Evolutionary conservation across 30 jellyfish, hydroid and myxozoan species (phyloP).

Genomic region (Hydractinia symbiolongicarpus): DNA sequence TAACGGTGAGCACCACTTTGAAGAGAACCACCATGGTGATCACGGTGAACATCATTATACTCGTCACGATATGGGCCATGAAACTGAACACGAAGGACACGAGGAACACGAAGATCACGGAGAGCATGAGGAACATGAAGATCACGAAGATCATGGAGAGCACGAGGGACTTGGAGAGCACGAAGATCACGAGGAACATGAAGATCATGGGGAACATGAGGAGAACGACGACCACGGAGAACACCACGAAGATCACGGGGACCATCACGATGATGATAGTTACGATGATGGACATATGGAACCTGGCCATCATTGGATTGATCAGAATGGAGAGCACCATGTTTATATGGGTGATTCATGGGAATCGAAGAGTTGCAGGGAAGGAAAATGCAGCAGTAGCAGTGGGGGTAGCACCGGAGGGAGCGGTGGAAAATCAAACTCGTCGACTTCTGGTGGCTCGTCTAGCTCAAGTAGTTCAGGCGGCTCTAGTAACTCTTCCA

Average conservation of each 20-base stretch:
- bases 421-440: not conserved
- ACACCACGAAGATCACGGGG: conserved; percentile 9
- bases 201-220: conserved; percentile 15
- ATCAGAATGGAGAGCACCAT: not conserved
- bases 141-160: conserved; percentile 5
- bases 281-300: not conserved
- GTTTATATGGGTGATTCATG: conserved; percentile 1
- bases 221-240: conserved; percentile 9
- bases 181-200: not conserved
- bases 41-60: not conserved
- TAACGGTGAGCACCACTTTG: too few relatives aligned
- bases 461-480: too few relatives aligned
- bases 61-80: conserved; percentile 7
- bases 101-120: conserved; percentile 1
- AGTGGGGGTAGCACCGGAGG: not conserved
- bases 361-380: not conserved
- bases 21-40: too few relatives aligned
- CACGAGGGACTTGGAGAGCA: conserved; percentile 12
- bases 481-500: too few relatives aligned
- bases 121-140: conserved; percentile 2
- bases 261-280: not conserved
- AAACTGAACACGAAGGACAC: not conserved
- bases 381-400: not conserved
- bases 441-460: not conserved
- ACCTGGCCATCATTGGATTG: conserved; percentile 7